phyloP scores from a whole-genome alignment of 2,888 invertebrate genomes.

The Cataglyphis cursor region DNA sequence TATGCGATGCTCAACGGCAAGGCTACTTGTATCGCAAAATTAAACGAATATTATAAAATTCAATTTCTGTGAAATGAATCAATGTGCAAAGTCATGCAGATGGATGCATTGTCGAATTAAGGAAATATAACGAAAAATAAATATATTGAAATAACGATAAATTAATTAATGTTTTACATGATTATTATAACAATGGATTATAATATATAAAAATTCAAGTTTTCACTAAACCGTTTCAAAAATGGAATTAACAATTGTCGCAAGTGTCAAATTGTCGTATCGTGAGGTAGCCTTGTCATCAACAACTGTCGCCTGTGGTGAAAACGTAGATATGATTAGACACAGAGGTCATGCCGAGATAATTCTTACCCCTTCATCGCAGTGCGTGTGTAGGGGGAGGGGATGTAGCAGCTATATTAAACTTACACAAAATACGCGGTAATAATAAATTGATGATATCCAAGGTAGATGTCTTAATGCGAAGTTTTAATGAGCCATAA shows the following conservation, averaged over 20 bases:
- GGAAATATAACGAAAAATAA: not conserved
- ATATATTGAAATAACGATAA: slow-evolving; percentile 4
- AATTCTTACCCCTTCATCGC: slow-evolving; percentile 69
- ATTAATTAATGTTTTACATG: not conserved
- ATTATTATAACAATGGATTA: not conserved
- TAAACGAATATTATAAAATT: not conserved
- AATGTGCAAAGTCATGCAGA: not conserved
- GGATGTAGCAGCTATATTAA: slow-evolving; percentile 55
- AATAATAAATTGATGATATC: slow-evolving; percentile 51
- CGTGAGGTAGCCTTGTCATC: slow-evolving; percentile 68
- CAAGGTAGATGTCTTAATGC: slow-evolving; percentile 56
- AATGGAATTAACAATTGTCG: not conserved
- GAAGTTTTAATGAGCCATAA: slow-evolving; percentile 40
- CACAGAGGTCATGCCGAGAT: slow-evolving; percentile 49
- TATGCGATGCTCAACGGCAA: slow-evolving; percentile 80
- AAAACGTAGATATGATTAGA: slow-evolving; percentile 49
- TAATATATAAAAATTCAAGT: not conserved
- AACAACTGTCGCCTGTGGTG: slow-evolving; percentile 38
- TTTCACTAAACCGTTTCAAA: not conserved
- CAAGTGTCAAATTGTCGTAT: not conserved
- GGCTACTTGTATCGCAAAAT: slow-evolving; percentile 66
- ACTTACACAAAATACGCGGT: slow-evolving; percentile 32
- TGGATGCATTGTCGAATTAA: not conserved
- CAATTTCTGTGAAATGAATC: not conserved
- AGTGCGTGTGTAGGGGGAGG: slow-evolving; percentile 64